A percentile compares a stretch with the other conserved stretches of the same genome.
These are phyloP conservation scores for Psittacara wagleri DNA, from an alignment of 2,113 vertebrate genomes.

Conservation along the genomic window DNA sequence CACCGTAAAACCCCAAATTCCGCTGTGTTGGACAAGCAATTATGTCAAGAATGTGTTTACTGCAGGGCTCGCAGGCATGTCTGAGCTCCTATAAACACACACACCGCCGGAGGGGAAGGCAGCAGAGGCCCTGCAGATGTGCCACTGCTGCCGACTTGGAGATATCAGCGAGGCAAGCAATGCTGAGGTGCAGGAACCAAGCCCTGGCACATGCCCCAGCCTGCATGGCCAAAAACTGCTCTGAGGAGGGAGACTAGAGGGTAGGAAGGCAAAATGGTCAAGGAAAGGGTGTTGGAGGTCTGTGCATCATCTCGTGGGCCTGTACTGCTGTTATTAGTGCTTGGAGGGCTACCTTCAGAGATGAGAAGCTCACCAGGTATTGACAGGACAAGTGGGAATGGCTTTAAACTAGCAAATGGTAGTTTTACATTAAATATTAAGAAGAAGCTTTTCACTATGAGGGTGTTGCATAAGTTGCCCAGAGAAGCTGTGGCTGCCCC, in stretches of 20 bases:
- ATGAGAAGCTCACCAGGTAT: background rate
- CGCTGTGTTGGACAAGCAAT: background rate
- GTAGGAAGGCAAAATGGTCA: background rate
- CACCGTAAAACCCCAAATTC: conserved; percentile 23
- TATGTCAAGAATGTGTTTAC: conserved; percentile 45
- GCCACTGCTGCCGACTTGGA: background rate
- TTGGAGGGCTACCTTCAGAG: background rate
- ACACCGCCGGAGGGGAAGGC: background rate
- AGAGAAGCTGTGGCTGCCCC: background rate
- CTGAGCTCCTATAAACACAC: conserved; percentile 14
- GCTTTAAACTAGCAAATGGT: background rate
- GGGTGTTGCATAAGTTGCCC: background rate
- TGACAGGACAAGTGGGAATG: background rate
- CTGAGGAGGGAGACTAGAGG: background rate
- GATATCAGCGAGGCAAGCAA: background rate
- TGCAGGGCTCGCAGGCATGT: conserved; percentile 35
- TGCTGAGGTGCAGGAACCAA: background rate
- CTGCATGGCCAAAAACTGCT: background rate
- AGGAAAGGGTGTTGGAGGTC: background rate
- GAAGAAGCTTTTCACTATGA: background rate
- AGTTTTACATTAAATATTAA: background rate
- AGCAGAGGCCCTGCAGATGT: background rate
- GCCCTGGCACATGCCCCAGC: background rate
- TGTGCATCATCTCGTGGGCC: background rate
- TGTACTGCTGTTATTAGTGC: background rate